These are phyloP conservation scores for Drosophila nr. medialis DNA, from an alignment of 2,888 invertebrate genomes.

Conservation along the genomic window DNA sequence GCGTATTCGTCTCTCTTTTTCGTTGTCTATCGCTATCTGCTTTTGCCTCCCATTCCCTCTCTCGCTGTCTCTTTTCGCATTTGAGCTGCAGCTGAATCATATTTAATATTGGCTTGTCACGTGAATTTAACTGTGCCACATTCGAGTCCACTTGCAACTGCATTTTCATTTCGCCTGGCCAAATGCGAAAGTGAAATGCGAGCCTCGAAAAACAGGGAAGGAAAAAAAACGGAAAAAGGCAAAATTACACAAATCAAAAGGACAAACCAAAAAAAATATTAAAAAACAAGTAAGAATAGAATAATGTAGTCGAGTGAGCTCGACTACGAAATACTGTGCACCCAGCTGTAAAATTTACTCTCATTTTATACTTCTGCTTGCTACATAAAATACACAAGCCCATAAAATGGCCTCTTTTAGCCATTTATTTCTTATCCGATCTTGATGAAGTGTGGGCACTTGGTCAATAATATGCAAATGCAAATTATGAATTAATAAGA, in stretches of 20 bases:
- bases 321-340: background rate
- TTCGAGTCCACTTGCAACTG: conserved; percentile 37
- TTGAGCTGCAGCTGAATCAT: conserved; percentile 64
- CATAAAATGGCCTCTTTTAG: background rate
- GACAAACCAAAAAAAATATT: conserved; percentile 7
- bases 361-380: background rate
- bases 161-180: conserved; percentile 44
- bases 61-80: conserved; percentile 1
- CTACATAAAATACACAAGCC: background rate
- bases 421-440: too few relatives aligned
- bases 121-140: conserved; percentile 76
- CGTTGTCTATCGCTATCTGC: conserved; percentile 1
- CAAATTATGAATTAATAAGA: too few relatives aligned
- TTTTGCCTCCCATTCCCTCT: background rate
- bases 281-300: background rate
- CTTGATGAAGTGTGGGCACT: too few relatives aligned
- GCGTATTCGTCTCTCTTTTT: background rate
- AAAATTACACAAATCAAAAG: conserved; percentile 3
- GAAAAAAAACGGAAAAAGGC: background rate
- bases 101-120: conserved; percentile 79
- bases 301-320: background rate
- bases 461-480: too few relatives aligned
- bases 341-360: background rate
- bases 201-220: conserved; percentile 1
- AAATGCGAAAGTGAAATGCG: conserved; percentile 41